Evolutionary conservation across 1,140 invertebrate species (phyloP), one percentile per base, ranked within the genome.

Genomic region (Brevipalpus yothersi): DNA sequence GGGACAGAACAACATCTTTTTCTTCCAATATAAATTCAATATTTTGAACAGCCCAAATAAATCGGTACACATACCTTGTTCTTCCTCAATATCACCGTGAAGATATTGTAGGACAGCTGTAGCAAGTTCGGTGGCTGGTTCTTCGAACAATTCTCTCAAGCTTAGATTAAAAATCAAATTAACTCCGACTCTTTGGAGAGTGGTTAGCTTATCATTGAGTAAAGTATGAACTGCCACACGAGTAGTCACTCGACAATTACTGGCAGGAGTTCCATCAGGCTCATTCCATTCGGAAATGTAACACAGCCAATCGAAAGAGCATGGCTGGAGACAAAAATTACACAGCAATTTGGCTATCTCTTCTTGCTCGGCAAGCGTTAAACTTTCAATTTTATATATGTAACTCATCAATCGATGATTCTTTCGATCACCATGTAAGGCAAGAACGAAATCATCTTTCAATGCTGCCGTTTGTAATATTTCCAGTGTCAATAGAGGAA

Each of bases 71-170:
- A 58, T 58, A 66, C 67, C 72, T 58, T 84, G 79, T 65, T 88
- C 82, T 72, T 91, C 87, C 1, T 75, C 73, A 4, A 84, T 82
- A 67, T 78, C 83, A 54, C 76, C 76, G 64, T 82, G 82, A 72
- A 90, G 81, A 72, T 81, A 89, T 75, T 92, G 87, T 21, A 91
- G 77, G 63, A 90, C 73, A n/a, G 87, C 87, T 82, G 90, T 88
- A 15, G 86, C 80, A 64, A 93, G 70, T 71, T 93, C 88, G 19
- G 89, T 84, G 41, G 87, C 86, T 15, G 90, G 82, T 68, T 93
- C 88, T 70, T 93, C 88, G 71, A 91, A 92, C 17, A 73, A 87
- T 81, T 93, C 88, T 82, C 91, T 92, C 76, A 83, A 83, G 65
- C 85, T 84, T 59, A 92, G 76, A 71, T 93, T 93, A 72, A 89